These are phyloP conservation scores for Drosophila elegans DNA, from an alignment of 1,140 invertebrate species.

Conservation along the genomic window DNA sequence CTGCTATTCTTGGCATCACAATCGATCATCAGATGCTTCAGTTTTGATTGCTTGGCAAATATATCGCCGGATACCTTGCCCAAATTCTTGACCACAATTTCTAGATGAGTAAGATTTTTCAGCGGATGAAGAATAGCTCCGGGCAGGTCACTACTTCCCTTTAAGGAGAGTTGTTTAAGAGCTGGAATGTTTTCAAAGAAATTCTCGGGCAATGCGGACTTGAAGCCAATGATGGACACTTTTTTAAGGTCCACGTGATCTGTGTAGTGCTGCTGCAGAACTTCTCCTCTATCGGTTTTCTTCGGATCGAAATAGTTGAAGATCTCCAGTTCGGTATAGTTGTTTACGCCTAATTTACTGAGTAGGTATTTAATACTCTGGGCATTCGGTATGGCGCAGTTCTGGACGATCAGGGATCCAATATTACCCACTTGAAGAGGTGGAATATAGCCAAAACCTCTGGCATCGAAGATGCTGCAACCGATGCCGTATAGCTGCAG, in stretches of 20 bases:
- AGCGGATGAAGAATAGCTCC: slow-evolving; percentile 53
- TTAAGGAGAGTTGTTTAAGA: slow-evolving; percentile 44
- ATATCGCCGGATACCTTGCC: slow-evolving; percentile 62
- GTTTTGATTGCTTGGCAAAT: slow-evolving; percentile 54
- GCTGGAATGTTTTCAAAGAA: slow-evolving; percentile 56
- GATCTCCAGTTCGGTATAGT: slow-evolving; percentile 61
- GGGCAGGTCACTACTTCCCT: slow-evolving; percentile 62
- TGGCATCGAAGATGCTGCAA: slow-evolving; percentile 62
- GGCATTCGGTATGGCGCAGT: slow-evolving; percentile 62
- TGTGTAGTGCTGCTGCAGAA: slow-evolving; percentile 58
- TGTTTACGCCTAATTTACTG: slow-evolving; percentile 52
- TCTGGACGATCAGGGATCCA: slow-evolving; percentile 40
- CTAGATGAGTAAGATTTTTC: slow-evolving; percentile 37
- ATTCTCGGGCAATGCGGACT: slow-evolving; percentile 44
- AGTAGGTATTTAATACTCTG: slow-evolving; percentile 51
- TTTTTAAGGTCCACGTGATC: slow-evolving; percentile 56
- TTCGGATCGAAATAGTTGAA: slow-evolving; percentile 65
- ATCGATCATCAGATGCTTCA: slow-evolving; percentile 55
- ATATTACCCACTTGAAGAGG: slow-evolving; percentile 56
- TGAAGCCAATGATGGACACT: slow-evolving; percentile 55
- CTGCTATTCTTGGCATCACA: slow-evolving; percentile 67
- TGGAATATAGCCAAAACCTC: slow-evolving; percentile 62
- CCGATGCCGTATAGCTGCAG: slow-evolving; percentile 48
- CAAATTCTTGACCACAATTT: slow-evolving; percentile 62
- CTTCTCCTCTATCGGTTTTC: slow-evolving; percentile 54